phyloP scores from a whole-genome alignment of 2,888 invertebrate species.

The Iselma pallidipennis region DNA sequence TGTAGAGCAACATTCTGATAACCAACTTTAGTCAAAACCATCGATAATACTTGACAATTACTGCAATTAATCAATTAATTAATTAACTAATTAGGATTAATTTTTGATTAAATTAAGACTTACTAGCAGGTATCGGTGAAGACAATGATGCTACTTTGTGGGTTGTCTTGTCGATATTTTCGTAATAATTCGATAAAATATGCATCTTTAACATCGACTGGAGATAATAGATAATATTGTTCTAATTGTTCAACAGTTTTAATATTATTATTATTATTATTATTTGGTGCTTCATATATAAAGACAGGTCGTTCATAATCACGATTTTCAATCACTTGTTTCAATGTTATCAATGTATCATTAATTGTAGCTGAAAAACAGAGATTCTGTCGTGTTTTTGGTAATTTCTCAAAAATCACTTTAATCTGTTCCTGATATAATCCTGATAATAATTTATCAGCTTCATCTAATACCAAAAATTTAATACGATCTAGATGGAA shows the following conservation, averaged over 20 bases:
- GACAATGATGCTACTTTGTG: constrained; percentile 84
- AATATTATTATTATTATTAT: constrained; percentile 67
- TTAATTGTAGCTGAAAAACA: constrained; percentile 97
- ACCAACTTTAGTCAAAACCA: constrained; percentile 85
- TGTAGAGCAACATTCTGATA: constrained; percentile 90
- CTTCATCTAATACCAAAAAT: constrained; percentile 95
- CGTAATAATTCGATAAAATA: constrained; percentile 83
- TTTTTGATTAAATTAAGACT: constrained; percentile 44
- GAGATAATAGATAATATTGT: constrained; percentile 89
- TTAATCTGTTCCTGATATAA: constrained; percentile 82
- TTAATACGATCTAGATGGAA: constrained; percentile 78
- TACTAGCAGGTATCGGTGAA: constrained; percentile 97
- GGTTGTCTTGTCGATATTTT: constrained; percentile 72
- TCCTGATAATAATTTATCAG: constrained; percentile 82
- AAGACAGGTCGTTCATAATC: constrained; percentile 41
- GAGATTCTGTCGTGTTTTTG: constrained; percentile 81
- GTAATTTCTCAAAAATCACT: constrained; percentile 76
- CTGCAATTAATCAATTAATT: constrained; percentile 59
- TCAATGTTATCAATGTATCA: constrained; percentile 63
- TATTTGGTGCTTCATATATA: constrained; percentile 71
- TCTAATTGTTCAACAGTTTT: constrained; percentile 89
- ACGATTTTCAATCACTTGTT: constrained; percentile 55
- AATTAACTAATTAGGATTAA: too few relatives aligned
- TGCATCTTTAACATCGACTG: constrained; percentile 89
- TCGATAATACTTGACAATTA: constrained; percentile 87